Base-by-base conservation (phyloP, 1,140 invertebrate species). In the Platyura marginata region DNA sequence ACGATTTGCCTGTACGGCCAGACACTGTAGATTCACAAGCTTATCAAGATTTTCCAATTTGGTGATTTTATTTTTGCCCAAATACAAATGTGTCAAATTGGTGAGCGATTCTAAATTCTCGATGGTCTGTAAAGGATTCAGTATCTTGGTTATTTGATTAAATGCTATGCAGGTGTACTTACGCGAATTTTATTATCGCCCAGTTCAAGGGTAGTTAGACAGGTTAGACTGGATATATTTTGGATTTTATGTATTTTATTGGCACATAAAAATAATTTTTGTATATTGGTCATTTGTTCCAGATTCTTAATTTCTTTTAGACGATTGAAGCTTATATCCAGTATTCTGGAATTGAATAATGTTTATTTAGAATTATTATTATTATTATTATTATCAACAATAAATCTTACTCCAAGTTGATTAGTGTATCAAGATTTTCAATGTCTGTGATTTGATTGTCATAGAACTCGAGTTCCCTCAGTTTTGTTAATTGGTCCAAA, bases 291-390 rank as follows among this genome's bases (percentile, higher is more conserved):
- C 46, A 98, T 66, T 33, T 75, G 75, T 2, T 81, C 74, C 34
- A 98, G 57, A 45, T 88, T 89, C 61, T 87, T 74, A 46, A 98
- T 91, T 62, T 86, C 79, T 51, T 72, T 77, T 10, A 99, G 79
- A 40, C 92, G 78, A 67, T 98, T 99, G 61, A 95, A 97, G n/a
- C 93, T 98, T 33, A 98, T 58, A 66, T 99, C 95, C 40, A 98
- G 65, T 44, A 81, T 68, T 55, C 87, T 92, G 62, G 45, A 72
- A 68, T 52, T 8, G 40, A 16, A 33, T 32, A 18, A n/a, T 6
- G 16, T 35, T 16, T 36, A 20, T 16, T 32, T 32, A 4, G n/a
- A 15, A 29, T 18, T 2, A 46, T 9, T 35, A 13, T 18, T 16
- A 36, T 32, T 4, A 39, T 15, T 33, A 13, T 18, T 29, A 13